Evolutionary conservation across 1,140 invertebrate species (phyloP), one percentile per base, ranked within the genome.

Genomic region (Listronotus oregonensis): DNA sequence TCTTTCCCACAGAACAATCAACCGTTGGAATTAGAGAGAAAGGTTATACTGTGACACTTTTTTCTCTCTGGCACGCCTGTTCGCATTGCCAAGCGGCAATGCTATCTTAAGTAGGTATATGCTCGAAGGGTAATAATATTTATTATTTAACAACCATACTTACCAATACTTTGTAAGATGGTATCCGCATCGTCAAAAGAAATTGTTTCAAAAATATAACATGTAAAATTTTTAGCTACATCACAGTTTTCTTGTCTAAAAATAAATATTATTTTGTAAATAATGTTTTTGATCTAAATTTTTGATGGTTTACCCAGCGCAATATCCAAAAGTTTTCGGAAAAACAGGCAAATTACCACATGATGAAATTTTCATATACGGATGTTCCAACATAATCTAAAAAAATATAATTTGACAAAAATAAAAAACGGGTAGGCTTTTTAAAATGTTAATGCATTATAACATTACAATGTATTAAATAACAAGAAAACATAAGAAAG

Each of bases 291-390:
- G 1, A 56, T 49, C 32, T 32, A 43, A 39, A 17, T 7, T 34
- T 3, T 54, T 46, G 3, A 6, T 15, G 11, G 15, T 72, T 74
- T 76, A 88, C 86, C 86, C 85, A 49, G 83, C 82, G 71, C 87
- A 86, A 70, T 85, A 88, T 57, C 84, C 85, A 78, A 87, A 86
- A 74, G 85, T 82, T 71, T 84, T 74, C 12, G 84, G 80, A 69
- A 81, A 78, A 62, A 82, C 80, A 3, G 78, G 76, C 11, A 84
- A 81, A 57, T 83, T 77, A 10, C 86, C 86, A 78, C 87, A 88
- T 0, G 86, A 85, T 2, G 86, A 87, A 47, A 88, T 86, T 76
- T 87, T 84, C 80, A 87, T 87, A 67, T 85, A 88, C 32, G 80
- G 82, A 74, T 86, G 84, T 62, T 82, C 80, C 58, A 84, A 75